Base-by-base conservation (phyloP, 2,888 invertebrate genomes). In the Anthrax anthrax region DNA sequence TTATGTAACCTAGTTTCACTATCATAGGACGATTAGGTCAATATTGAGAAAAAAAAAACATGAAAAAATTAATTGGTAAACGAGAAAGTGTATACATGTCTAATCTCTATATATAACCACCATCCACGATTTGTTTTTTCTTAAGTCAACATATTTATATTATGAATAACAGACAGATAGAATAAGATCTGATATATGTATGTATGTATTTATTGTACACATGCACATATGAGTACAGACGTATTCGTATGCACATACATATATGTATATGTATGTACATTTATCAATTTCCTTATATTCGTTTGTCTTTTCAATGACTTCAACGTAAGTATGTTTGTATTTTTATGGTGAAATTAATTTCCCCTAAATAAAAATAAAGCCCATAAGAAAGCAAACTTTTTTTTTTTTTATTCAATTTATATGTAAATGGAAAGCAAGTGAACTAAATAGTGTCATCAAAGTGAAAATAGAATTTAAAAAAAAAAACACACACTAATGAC, bases 1-100 rank as follows among this genome's bases (percentile, higher is more conserved):
- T 23, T 4, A 4, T 23, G 4, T 41, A 45, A 40, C 45, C 41
- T 41, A 40, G 40, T 41, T 45, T 45, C 41, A 41, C 45, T 45
- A 18, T 41, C 36, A 45, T 37, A 39, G 36, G 18, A 23, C 23
- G 8, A 8, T 23, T 23, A 23, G 23, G 23, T 8, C 8, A 23
- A 23, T 6, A 23, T 4, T 23, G 4, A 23, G 23, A 23, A 23
- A 23, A 23, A 23, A 23, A 23, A 23, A 23, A 23, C 8, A 23
- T 6, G 8, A 23, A 23, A 23, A 23, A 6, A 23, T 6, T 23
- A 23, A 23, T n/a, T 23, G 23, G 8, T 6, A 23, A 6, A 4
- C 8, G 4, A 6, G 8, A 23, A 23, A 23, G 23, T 23, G 8
- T 23, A 23, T 23, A 23, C 23, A 23, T 23, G 8, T 23, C 5